Base-by-base conservation (phyloP, 2,113 vertebrate species). In the Pseudopipra pipra region DNA sequence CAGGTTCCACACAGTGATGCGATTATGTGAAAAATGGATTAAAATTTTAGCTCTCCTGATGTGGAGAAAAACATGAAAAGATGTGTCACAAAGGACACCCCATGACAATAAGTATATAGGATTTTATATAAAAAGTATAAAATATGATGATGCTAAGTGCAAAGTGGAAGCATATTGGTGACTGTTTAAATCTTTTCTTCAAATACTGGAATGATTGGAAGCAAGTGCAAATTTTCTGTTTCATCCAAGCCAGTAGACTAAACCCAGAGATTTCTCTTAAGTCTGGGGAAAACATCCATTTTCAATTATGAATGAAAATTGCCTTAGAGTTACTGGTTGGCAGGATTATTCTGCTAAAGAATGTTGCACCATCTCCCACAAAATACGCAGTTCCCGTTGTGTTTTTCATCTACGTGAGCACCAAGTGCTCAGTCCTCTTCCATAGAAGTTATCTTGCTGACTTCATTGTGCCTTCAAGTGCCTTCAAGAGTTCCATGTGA, bases 241-340 rank as follows among this genome's bases (percentile, higher is more conserved):
- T 78, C n/a, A 37, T 74, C 65, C 63, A 74, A 93, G 61, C 24
- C 52, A 77, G 7, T 56, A 81, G 80, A 82, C 31, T 37, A 72
- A 87, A 95, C 75, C 14, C 37, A 89, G 31, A 68, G 55, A 63
- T 72, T 89, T 87, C 41, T 89, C 31, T 78, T 23, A 84, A 90
- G 44, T 86, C 35, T 39, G 78, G 83, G 33, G 43, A 74, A 74
- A 90, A 52, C 25, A 92, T 78, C 56, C 6, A 3, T 91, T 95
- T 95, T 82, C 18, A 78, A 41, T 96, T 95, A 67, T 25, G 33
- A 78, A 89, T 52, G 35, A 95, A 89, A 87, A 87, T 62, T 74
- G 68, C 80, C 62, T 78, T 71, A 74, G 44, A 65, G 47, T 86
- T 86, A 19, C 35, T 55, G 31, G 31, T 87, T 84, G 76, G 47